A percentile compares a stretch with the other conserved stretches of the same genome.
Evolutionary conservation across 2,797 vertebrate species (phyloP).

Genomic region (Heterohyrax brucei): DNA sequence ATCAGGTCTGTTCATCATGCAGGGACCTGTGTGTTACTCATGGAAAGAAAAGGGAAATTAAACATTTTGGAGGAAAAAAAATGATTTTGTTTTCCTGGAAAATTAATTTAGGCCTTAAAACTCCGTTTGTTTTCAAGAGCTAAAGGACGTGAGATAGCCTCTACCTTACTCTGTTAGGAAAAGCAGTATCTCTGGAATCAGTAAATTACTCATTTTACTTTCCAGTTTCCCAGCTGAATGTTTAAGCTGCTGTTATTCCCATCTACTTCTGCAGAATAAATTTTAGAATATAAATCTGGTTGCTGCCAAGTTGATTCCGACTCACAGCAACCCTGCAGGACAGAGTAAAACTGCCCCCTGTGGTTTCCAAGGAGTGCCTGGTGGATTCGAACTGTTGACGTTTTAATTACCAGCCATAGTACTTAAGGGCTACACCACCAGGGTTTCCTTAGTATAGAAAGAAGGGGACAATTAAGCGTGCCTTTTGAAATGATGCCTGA

Average conservation of each 20-base stretch:
- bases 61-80: neutral
- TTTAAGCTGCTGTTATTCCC: neutral
- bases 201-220: neutral
- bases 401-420: no score
- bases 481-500: no score
- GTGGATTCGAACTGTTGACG: no score
- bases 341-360: no score
- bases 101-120: neutral
- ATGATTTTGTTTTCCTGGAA: neutral
- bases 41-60: neutral
- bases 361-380: no score
- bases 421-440: no score
- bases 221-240: neutral
- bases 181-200: neutral
- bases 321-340: no score
- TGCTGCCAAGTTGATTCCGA: no score
- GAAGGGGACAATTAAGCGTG: no score
- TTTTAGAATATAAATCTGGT: neutral
- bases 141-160: neutral
- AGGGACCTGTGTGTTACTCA: neutral
- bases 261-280: neutral
- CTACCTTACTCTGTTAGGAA: neutral
- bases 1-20: neutral
- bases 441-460: no score
- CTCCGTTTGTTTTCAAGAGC: neutral